A percentile compares a stretch with the other conserved stretches of the same genome.
phyloP scores from a whole-genome alignment of 2,113 vertebrate genomes.

The Tor tambroides region DNA sequence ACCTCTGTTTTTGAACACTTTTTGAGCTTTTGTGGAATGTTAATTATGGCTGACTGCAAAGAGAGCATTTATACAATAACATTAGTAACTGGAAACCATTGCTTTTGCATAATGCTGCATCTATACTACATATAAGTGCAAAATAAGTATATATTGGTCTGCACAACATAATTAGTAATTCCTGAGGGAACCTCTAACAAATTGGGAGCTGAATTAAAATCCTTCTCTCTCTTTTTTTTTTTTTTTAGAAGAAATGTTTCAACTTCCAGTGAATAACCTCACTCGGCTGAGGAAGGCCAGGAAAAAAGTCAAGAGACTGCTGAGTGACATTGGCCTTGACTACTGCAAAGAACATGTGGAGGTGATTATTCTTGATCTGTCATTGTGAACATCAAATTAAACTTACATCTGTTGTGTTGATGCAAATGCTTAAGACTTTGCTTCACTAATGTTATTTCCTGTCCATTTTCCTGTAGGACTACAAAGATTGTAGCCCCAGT shows the following conservation, averaged over 20 bases:
- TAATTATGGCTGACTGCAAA: background rate
- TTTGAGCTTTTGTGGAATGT: background rate
- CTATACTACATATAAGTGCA: background rate
- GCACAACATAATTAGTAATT: background rate
- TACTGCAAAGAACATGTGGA: conserved; percentile 96
- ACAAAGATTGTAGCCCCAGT: conserved; percentile 95
- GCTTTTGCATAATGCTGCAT: background rate
- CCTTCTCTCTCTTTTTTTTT: background rate
- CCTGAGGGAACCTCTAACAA: too few relatives aligned
- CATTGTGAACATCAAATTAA: background rate
- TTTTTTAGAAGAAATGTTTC: conserved; percentile 93
- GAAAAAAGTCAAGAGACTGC: conserved; percentile 95
- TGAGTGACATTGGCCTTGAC: conserved; percentile 97
- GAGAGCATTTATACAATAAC: background rate
- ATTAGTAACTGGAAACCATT: background rate
- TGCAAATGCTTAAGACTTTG: background rate
- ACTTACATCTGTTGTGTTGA: background rate
- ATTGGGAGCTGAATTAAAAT: background rate
- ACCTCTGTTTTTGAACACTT: background rate
- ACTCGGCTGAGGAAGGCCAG: conserved; percentile 96
- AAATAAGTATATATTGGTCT: background rate
- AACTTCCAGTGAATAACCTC: conserved; percentile 98
- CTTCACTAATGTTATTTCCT: background rate
- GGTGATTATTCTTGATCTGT: conserved; percentile 71
- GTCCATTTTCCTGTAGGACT: conserved; percentile 78